Evolutionary conservation across 2,113 vertebrate species (phyloP).

Genomic region (Etia nguti): DNA sequence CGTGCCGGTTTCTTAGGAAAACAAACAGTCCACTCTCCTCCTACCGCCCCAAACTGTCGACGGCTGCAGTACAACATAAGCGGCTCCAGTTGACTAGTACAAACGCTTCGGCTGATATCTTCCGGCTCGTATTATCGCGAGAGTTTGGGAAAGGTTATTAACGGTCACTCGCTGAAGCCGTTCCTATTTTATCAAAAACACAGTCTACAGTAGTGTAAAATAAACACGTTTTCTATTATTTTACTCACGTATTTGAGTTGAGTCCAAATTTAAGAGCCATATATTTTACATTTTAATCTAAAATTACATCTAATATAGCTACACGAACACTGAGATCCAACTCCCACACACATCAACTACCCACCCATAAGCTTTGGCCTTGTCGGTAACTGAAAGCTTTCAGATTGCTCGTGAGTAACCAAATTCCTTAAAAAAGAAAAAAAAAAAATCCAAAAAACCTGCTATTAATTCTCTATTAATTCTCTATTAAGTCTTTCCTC

Average conservation of each 20-base stretch:
- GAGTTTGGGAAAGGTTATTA: conserved; percentile 44
- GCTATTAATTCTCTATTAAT: not conserved
- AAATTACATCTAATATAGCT: fast-evolving
- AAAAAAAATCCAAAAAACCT: fast-evolving
- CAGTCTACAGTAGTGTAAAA: not conserved
- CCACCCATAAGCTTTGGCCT: fast-evolving
- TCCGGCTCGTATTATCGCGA: conserved; percentile 73
- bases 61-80: conserved; percentile 30
- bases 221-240: fast-evolving
- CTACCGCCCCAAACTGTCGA: conserved; percentile 25
- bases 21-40: conserved; percentile 16
- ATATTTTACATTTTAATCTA: not conserved
- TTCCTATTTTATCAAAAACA: not conserved
- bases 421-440: not conserved
- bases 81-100: conserved; percentile 36
- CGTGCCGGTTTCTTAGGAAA: not conserved
- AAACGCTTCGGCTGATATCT: conserved; percentile 52
- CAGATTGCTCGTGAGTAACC: not conserved
- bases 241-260: not conserved
- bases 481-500: not conserved
- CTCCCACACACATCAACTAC: not conserved
- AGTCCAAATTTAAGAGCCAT: not conserved
- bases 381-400: not conserved
- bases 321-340: fast-evolving
- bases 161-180: not conserved